Conservation (phyloP, 2,888 invertebrate genomes). For the Cerceris ruficornis region DNA sequence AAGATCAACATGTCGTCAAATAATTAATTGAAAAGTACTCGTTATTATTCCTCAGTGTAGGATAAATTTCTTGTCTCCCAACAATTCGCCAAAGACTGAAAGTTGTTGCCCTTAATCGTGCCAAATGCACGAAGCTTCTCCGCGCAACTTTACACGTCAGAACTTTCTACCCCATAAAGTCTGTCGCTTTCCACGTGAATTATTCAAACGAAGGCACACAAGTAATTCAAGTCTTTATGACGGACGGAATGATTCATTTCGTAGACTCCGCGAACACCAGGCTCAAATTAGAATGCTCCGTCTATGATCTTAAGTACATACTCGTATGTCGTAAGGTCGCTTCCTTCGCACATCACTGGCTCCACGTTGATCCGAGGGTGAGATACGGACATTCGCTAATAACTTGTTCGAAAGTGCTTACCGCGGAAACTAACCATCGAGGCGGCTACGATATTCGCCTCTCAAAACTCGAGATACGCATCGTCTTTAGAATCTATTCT, state of each 20-base stretch:
- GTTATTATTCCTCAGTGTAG: no score
- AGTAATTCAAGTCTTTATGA: conserved; percentile 22
- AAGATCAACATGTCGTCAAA: no score
- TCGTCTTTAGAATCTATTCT: background rate
- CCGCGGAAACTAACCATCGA: background rate
- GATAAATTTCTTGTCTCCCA: no score
- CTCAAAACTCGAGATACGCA: background rate
- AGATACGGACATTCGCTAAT: conserved; percentile 21
- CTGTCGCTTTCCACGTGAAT: conserved; percentile 30
- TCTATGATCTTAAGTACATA: no score
- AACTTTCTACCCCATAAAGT: conserved; percentile 20
- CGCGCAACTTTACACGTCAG: background rate
- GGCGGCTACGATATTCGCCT: background rate
- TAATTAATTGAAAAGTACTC: no score
- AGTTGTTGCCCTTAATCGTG: background rate
- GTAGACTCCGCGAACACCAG: background rate
- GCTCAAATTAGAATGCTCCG: no score
- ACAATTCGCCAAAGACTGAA: background rate
- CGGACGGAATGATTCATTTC: conserved; percentile 20
- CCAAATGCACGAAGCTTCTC: conserved; percentile 9
- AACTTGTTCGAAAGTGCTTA: background rate
- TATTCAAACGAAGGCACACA: conserved; percentile 27
- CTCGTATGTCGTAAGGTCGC: background rate
- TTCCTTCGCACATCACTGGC: background rate
- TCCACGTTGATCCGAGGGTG: background rate